Percentiles rank a stretch among this genome's conserved stretches.
Conservation (phyloP, 2,888 invertebrate genomes). For the Steromphala cineraria region DNA sequence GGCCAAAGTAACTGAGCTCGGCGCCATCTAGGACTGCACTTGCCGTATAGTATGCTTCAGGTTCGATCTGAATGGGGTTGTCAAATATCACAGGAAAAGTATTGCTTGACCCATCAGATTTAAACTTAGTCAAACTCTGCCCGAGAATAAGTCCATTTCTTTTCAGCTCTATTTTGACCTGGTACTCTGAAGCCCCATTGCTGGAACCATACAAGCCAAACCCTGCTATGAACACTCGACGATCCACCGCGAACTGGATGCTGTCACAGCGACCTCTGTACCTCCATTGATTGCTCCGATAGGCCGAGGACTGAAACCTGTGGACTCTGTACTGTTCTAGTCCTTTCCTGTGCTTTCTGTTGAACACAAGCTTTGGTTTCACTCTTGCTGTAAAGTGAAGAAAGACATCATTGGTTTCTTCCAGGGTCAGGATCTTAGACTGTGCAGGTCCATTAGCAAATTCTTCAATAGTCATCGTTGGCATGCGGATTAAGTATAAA, state of each 20-base stretch:
- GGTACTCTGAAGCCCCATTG: conserved; percentile 95
- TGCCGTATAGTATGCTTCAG: conserved; percentile 95
- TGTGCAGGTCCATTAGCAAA: conserved; percentile 97
- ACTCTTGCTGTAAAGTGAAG: conserved; percentile 93
- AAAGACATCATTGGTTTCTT: conserved; percentile 96
- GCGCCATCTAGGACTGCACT: conserved; percentile 95
- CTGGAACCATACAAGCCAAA: conserved; percentile 97
- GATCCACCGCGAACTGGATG: conserved; percentile 96
- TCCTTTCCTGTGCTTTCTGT: conserved; percentile 88
- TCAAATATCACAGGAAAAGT: conserved; percentile 93
- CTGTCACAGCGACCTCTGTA: conserved; percentile 97
- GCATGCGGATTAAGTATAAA: conserved; percentile 91
- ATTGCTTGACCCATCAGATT: conserved; percentile 96
- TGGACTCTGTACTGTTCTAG: conserved; percentile 95
- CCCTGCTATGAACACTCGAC: conserved; percentile 95
- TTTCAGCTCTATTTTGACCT: conserved; percentile 94
- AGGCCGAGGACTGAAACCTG: conserved; percentile 96
- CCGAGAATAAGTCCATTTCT: conserved; percentile 90
- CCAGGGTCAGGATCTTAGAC: conserved; percentile 90
- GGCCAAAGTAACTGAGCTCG: conserved; percentile 96
- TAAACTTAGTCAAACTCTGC: conserved; percentile 94
- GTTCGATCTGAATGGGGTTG: conserved; percentile 89
- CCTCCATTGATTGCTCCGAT: conserved; percentile 97
- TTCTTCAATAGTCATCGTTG: conserved; percentile 94
- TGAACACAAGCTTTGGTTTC: conserved; percentile 89